A percentile compares a stretch with the other conserved stretches of the same genome.
Evolutionary conservation across 1,140 invertebrate genomes (phyloP).

Genomic region (Trypoxylus dichotomus): DNA sequence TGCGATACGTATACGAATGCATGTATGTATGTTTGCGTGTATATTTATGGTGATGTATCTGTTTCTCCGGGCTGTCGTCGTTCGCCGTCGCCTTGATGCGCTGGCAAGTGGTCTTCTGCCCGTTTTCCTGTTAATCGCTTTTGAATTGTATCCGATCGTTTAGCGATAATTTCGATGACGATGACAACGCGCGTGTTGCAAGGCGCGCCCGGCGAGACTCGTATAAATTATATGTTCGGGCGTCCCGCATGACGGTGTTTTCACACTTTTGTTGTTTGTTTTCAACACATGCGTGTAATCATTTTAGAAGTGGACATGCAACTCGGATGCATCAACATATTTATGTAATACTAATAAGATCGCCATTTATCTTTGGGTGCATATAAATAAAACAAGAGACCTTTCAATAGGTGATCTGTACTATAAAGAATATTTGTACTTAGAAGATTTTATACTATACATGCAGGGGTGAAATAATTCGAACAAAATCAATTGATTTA

Average conservation of each 20-base stretch:
- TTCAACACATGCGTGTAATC: background rate
- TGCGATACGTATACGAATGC: constrained; percentile 4
- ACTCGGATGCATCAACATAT: background rate
- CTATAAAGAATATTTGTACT: too few species aligned
- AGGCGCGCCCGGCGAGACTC: background rate
- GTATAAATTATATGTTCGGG: constrained; percentile 4
- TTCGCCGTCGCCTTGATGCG: background rate
- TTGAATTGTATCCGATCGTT: constrained; percentile 17
- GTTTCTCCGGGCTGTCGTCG: background rate
- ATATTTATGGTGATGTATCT: constrained; percentile 1
- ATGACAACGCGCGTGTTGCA: background rate
- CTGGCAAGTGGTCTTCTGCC: background rate
- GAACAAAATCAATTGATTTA: too few species aligned
- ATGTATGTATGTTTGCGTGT: background rate
- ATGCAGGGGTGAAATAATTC: too few species aligned
- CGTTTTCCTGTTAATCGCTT: background rate
- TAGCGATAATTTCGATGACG: constrained; percentile 19
- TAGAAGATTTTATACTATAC: too few species aligned
- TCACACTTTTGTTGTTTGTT: background rate
- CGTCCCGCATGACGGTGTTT: background rate
- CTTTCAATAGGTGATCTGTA: too few species aligned
- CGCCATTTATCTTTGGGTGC: background rate
- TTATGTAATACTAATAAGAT: background rate
- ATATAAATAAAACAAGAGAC: too few species aligned
- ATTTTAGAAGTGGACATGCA: background rate